Base-by-base conservation (phyloP, 2,113 vertebrate species). In the Mesitornis unicolor region DNA sequence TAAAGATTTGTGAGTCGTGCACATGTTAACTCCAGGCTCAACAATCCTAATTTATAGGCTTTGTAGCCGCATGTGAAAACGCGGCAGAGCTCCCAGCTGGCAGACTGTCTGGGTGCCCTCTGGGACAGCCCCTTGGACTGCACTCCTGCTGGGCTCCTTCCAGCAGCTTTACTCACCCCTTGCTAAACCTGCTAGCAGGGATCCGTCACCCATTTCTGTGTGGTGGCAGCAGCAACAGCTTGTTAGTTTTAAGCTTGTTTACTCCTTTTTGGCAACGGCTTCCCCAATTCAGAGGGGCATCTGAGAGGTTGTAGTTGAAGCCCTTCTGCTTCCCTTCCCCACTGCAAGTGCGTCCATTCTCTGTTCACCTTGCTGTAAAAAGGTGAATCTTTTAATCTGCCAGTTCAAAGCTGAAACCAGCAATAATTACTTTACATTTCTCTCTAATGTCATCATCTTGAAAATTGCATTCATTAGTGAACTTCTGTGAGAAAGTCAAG, bases 131-230 rank as follows among this genome's bases (percentile, higher is more conserved):
- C 63, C 64, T 92, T 93, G 94, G 89, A 48, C 50, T 25, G 45
- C 0, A 1, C 33, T 48, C 47, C 12, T 8, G 8, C 76, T 96
- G 91, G 80, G 85, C 38, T 90, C 35, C 76, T 77, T 89, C 94
- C 96, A 93, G 92, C 79, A 89, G 86, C 79, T 92, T 86, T 61
- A 93, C 63, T 84, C 92, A 91, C 69, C 88, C 67, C 54, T 86
- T 92, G 28, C 90, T 94, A 93, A 94, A 95, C 90, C 79, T 90
- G 71, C 83, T 96, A 88, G 95, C 24, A 15, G 93, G 90, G 80
- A 84, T 59, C 83, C 54, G 38, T 56, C 86, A 87, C 87, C 87
- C 74, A 14, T 87, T 73, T 92, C 67, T 42, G 25, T 63, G 54
- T 29, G 47, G 40, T 40, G 64, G 76, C 64, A 87, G 64, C 82